Base-by-base conservation (phyloP, 2,113 vertebrate species). In the Oncorhynchus keta region DNA sequence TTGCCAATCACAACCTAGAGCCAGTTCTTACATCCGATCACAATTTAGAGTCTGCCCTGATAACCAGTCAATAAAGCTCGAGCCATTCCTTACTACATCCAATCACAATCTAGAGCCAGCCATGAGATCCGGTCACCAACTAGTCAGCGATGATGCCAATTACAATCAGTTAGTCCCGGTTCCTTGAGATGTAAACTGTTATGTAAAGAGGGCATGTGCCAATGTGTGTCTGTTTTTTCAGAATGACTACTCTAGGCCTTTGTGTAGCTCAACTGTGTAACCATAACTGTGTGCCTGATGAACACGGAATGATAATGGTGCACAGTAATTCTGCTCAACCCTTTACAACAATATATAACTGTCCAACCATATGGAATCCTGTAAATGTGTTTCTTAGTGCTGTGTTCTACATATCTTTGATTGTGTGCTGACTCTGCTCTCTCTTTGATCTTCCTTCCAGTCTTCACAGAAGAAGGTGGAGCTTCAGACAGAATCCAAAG, bases 381-480 rank as follows among this genome's bases (percentile, higher is more conserved):
- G 3, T 67, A 30, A 67, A 67, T 67, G 2, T 24, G 22, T 28
- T 16, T 67, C 11, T 4, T 32, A 14, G 9, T 14, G 65, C 59
- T 67, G 65, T 67, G 65, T 28, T 22, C 16, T 22, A 8, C 8
- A 11, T 45, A 45, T 45, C 39, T 62, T 9, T 22, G 59, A 62
- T n/a, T 62, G 20, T 22, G 59, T n/a, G 59, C 16, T 68, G 66
- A 68, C 30, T 9, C 67, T 45, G 68, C 45, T 51, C 65, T 49
- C 39, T 28, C 18, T 35, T 35, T 24, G 22, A 32, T 26, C 16
- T 35, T n/a, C 12, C n/a, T 5, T 70, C 39, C 24, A 18, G 48
- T 71, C 5, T 74, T 30, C 72, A 1, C 92, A 94, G 92, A 96
- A 95, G 89, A 95, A 94, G 88, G 94, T 95, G 26, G 95, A 96